Base-by-base conservation (phyloP, 2,113 vertebrate genomes). In the Cricetomys ansorgei region DNA sequence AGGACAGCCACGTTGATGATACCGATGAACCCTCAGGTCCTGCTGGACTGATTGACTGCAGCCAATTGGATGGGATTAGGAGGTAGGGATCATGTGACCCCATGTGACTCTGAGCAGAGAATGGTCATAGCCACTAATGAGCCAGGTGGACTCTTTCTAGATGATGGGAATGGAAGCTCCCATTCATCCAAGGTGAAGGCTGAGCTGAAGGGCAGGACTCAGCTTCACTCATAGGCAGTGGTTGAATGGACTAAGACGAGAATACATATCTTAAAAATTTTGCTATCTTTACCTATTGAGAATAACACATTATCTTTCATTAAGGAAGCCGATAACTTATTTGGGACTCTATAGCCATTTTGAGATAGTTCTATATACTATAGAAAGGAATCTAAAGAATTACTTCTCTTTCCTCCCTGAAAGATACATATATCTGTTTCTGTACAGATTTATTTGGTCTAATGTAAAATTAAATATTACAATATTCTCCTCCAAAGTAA, bases 401-500 rank as follows among this genome's bases (percentile, higher is more conserved):
- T 21, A 40, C 19, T 50, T 8, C 31, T 12, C 19, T 12, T 37
- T 6, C 55, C 13, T 55, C 86, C 64, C 27, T 21, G 3, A 55
- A 65, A 94, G 43, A 37, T 64, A 25, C 5, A 40, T 1, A 19
- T 45, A 50, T 69, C 40, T 91, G 94, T 86, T 73, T 43, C 34
- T 43, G 15, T 25, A 29, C 12, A 81, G n/a, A 62, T 88, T 96
- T 59, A 50, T 16, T 45, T 89, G 89, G 34, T 45, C 43, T 69
- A 80, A 65, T 91, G 29, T 91, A 91, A 86, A 92, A 95, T 72
- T 65, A 53, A 90, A 88, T 34, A 45, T 31, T 55, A 92, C 92
- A 83, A 57, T 53, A 25, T 86, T 64, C 21, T 67, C 48, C 45
- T 91, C 43, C 48, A n/a, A n/a, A 57, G 25, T 81, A 55, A 95